Evolutionary conservation across 2,888 invertebrate species (phyloP).

Genomic region (Antheraea assamensis): DNA sequence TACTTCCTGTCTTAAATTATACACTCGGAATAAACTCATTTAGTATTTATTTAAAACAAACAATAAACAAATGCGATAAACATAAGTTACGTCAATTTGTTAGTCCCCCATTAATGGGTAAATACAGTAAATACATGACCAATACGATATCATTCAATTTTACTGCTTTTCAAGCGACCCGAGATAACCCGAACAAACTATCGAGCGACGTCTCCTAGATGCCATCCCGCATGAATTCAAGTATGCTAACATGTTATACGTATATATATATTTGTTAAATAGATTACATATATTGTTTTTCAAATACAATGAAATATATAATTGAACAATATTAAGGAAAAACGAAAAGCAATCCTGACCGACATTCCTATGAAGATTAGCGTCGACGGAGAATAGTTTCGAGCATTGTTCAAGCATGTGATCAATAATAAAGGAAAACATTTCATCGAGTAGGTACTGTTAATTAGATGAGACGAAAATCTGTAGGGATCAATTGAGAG

Average conservation of each 20-base stretch:
- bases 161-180: conserved; percentile 79
- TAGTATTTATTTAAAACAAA: conserved; percentile 23
- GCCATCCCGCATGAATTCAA: conserved; percentile 46
- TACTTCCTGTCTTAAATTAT: not conserved
- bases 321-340: conserved; percentile 5
- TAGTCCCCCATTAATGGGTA: conserved; percentile 73
- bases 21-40: conserved; percentile 6
- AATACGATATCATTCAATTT: conserved; percentile 80
- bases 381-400: not conserved
- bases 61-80: conserved; percentile 44
- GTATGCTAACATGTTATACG: conserved; percentile 36
- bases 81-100: conserved; percentile 64
- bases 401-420: not conserved
- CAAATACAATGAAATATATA: not conserved
- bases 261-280: not conserved
- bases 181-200: conserved; percentile 74
- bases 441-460: conserved; percentile 29
- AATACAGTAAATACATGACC: conserved; percentile 72
- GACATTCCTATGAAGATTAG: not conserved
- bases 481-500: conserved; percentile 71
- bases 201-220: conserved; percentile 70
- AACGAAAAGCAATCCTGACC: not conserved
- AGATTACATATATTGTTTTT: not conserved
- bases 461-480: conserved; percentile 56
- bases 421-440: conserved; percentile 22